Base-by-base conservation (phyloP, 1,140 invertebrate genomes). In the Cyclina sinensis region DNA sequence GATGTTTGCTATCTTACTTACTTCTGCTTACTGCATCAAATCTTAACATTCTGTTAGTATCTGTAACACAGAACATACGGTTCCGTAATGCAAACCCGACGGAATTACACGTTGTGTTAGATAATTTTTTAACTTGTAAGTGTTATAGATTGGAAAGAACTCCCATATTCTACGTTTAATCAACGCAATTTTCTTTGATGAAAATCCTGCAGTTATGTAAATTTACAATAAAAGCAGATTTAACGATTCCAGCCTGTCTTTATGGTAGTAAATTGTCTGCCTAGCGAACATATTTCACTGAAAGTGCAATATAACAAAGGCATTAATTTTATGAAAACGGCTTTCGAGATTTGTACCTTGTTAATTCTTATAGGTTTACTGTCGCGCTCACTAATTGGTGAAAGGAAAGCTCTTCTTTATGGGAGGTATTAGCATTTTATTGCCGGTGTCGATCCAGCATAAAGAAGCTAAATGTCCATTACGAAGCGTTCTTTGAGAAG, bases 271-370 rank as follows among this genome's bases (percentile, higher is more conserved):
- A 74, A 86, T 73, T 57, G 83, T 86, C 83, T 86, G 73, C 37
- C 39, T 37, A 35, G 32, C 32, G 30, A 54, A 76, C 62, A 86
- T 74, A 57, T 74, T 86, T 86, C 83, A 76, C 39, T 35, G 68
- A n/a, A 54, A 86, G 65, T 39, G 81, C 83, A 86, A 86, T 86
- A 86, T 70, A 70, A 35, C 27, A 21, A 30, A 48, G 70, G 39
- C 83, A 73, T 86, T 76, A 86, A 86, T 76, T 86, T 86, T 86
- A 86, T 73, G 83, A 86, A 74, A 70, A 86, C 65, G 83, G 59
- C 83, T 74, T 76, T 5, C 65, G 27, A 37, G 83, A 86, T 76
- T 86, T 86, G 83, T 86, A 54, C 65, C 68, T 86, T 62, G 83
- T 86, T 86, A 74, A 86, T 74, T 86, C 83, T 27, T 86, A 86